Percentiles rank a stretch among this genome's conserved stretches.
Conservation (phyloP, 2,113 vertebrate genomes). For the Lichenostomus cassidix region DNA sequence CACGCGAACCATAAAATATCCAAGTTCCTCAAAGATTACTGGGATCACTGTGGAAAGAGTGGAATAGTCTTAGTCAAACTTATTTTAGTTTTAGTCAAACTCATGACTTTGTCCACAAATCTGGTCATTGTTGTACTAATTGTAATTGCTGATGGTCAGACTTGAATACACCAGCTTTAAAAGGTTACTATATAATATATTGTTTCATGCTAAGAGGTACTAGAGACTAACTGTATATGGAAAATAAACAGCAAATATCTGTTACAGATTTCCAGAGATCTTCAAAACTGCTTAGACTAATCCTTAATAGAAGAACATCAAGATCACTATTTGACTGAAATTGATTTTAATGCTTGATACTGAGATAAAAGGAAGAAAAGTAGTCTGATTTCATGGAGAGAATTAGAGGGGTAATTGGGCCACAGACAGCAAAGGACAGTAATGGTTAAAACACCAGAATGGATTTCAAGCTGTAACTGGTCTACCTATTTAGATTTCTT, state of each 20-base stretch:
- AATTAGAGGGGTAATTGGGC: not conserved
- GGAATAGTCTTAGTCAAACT: not conserved
- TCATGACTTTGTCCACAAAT: not conserved
- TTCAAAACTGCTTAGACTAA: not conserved
- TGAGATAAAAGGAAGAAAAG: not conserved
- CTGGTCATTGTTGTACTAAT: not conserved
- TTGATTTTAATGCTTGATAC: not conserved
- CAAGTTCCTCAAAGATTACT: not conserved
- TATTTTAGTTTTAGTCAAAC: not conserved
- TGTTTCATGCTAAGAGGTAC: not conserved
- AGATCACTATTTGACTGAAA: not conserved
- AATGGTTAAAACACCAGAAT: not conserved
- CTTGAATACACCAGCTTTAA: not conserved
- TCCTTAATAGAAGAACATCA: not conserved
- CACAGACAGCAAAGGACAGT: not conserved
- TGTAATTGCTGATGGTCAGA: not conserved
- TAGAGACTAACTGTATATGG: not conserved
- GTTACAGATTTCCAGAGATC: not conserved
- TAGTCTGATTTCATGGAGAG: not conserved
- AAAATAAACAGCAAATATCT: not conserved
- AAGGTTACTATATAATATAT: not conserved
- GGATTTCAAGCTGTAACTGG: not conserved
- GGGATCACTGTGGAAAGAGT: not conserved
- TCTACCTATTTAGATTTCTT: not conserved
- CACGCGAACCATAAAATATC: accelerated